These are phyloP conservation scores for Drosophila simulans DNA, from an alignment of 1,140 invertebrate species.

Conservation along the genomic window DNA sequence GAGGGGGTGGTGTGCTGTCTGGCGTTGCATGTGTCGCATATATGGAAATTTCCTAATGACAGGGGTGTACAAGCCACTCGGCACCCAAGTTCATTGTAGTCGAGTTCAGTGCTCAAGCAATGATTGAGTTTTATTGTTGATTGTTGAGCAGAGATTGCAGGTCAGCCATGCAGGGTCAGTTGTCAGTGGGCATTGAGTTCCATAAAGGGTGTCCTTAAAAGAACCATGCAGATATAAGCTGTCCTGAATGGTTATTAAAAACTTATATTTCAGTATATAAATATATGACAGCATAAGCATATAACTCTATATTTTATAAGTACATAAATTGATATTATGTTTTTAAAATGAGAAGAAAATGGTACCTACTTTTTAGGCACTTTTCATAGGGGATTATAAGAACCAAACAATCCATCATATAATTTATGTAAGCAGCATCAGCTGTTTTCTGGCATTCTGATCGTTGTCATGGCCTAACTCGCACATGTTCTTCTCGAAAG, in stretches of 20 bases:
- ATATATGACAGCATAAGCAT: too few species aligned
- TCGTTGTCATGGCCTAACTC: background rate
- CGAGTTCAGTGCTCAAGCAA: constrained; percentile 50
- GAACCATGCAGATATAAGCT: background rate
- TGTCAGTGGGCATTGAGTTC: background rate
- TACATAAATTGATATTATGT: background rate
- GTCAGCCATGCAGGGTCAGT: constrained; percentile 24
- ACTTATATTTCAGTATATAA: too few species aligned
- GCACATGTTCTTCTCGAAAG: constrained; percentile 28
- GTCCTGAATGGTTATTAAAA: too few species aligned
- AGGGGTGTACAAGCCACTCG: constrained; percentile 41
- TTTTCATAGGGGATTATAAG: background rate
- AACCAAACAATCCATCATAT: constrained; percentile 3
- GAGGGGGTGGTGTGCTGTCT: background rate
- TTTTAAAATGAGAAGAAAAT: background rate
- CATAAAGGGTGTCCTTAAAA: constrained; percentile 18
- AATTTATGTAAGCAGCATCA: constrained; percentile 16
- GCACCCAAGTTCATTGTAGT: constrained; percentile 52
- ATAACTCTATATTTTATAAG: too few species aligned
- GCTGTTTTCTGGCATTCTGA: constrained; percentile 23
- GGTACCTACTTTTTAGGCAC: background rate
- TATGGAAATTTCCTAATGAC: constrained; percentile 74
- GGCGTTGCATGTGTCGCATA: constrained; percentile 67
- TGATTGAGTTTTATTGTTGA: constrained; percentile 68
- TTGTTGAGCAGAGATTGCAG: constrained; percentile 55